phyloP scores from a whole-genome alignment of 2,797 vertebrate genomes.

The Crotalus adamanteus region DNA sequence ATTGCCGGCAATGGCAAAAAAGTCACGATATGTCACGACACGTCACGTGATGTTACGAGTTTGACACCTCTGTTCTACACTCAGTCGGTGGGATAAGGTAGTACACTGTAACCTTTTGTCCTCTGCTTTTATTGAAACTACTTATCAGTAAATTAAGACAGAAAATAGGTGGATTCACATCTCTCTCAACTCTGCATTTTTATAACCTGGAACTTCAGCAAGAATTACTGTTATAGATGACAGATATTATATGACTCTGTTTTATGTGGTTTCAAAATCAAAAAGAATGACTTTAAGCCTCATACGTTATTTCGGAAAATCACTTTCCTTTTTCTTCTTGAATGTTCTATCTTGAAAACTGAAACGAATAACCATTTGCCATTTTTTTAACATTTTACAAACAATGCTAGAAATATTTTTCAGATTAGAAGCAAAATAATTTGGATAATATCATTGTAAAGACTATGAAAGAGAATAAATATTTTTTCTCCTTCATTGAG shows the following conservation, averaged over 20 bases:
- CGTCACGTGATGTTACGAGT: too few species aligned
- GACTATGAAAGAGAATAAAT: not conserved
- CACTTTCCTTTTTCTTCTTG: not conserved
- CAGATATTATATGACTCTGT: not conserved
- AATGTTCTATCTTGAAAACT: not conserved
- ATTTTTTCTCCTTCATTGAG: not conserved
- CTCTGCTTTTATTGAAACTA: not conserved
- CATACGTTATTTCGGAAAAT: not conserved
- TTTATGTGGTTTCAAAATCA: not conserved
- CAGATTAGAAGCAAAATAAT: not conserved
- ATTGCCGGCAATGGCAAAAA: too few species aligned
- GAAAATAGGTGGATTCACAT: not conserved
- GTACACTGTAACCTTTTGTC: not conserved
- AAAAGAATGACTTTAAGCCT: not conserved
- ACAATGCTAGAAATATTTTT: not conserved
- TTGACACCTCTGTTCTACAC: too few species aligned
- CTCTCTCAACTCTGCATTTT: not conserved
- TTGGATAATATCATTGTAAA: not conserved
- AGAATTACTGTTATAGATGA: not conserved
- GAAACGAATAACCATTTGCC: not conserved
- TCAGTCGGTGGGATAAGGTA: not conserved
- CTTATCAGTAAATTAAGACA: not conserved
- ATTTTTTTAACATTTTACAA: constrained; percentile 1
- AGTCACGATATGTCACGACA: too few species aligned
- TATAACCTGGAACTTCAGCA: not conserved